phyloP scores from a whole-genome alignment of 2,888 invertebrate genomes.

The Sarcophaga caerulescens region DNA sequence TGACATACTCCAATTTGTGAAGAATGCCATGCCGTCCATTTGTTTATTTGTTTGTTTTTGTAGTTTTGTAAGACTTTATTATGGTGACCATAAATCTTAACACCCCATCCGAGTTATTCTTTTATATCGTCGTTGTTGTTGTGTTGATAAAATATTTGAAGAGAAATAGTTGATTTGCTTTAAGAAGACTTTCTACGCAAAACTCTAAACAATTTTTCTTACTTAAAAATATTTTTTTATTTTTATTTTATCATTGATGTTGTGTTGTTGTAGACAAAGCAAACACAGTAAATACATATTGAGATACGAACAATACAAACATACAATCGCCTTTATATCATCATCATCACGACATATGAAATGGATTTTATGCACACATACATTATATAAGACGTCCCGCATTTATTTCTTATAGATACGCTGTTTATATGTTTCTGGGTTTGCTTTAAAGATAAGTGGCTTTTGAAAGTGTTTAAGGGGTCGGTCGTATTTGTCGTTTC shows the following conservation, averaged over 20 bases:
- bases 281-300: conserved; percentile 11
- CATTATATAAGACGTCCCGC: too few species aligned
- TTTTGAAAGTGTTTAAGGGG: conserved; percentile 47
- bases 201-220: conserved; percentile 59
- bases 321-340: neutral
- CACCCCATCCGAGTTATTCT: conserved; percentile 37
- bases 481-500: conserved; percentile 11
- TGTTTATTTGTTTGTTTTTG: neutral
- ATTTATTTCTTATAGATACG: neutral
- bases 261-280: neutral
- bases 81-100: conserved; percentile 59
- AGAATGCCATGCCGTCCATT: neutral
- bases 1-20: neutral
- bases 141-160: conserved; percentile 37
- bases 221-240: conserved; percentile 35
- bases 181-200: conserved; percentile 43
- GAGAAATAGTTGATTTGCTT: conserved; percentile 48
- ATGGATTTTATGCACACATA: neutral
- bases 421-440: neutral
- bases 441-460: conserved; percentile 35
- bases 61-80: conserved; percentile 28
- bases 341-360: neutral
- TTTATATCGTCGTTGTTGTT: conserved; percentile 5
- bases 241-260: conserved; percentile 9
- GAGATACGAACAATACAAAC: neutral